Evolutionary conservation across 2,113 vertebrate species (phyloP).

Genomic region (Corythornis vintsioides): DNA sequence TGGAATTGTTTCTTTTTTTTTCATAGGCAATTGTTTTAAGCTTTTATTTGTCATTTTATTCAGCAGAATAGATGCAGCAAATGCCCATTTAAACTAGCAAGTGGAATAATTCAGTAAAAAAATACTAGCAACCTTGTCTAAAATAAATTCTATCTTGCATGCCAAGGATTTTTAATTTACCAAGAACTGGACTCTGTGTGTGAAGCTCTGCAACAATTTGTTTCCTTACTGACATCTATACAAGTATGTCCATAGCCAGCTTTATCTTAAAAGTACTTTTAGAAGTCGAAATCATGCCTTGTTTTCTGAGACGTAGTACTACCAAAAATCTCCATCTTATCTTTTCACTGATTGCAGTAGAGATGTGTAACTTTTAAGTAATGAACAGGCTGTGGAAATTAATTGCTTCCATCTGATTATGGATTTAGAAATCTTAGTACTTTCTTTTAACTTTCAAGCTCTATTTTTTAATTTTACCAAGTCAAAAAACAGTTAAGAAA

Average conservation of each 20-base stretch:
- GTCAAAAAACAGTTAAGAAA: background rate
- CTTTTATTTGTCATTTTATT: background rate
- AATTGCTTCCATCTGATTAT: background rate
- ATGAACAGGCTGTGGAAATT: background rate
- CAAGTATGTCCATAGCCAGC: background rate
- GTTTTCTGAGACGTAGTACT: background rate
- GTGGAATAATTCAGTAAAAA: background rate
- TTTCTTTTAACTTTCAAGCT: background rate
- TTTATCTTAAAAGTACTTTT: background rate
- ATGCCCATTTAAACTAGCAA: background rate
- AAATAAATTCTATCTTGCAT: background rate
- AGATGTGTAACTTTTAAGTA: background rate
- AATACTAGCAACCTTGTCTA: background rate
- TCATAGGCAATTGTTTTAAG: background rate
- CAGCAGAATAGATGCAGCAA: background rate
- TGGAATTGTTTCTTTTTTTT: background rate
- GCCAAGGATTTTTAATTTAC: background rate
- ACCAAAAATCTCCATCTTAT: background rate
- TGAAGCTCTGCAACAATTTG: background rate
- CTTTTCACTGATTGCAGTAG: background rate
- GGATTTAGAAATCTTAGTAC: background rate
- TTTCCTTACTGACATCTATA: background rate
- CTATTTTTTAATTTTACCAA: background rate
- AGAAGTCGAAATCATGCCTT: background rate
- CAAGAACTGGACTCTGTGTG: background rate